Conservation (phyloP, 2,113 vertebrate genomes). For the Scopus umbretta region DNA sequence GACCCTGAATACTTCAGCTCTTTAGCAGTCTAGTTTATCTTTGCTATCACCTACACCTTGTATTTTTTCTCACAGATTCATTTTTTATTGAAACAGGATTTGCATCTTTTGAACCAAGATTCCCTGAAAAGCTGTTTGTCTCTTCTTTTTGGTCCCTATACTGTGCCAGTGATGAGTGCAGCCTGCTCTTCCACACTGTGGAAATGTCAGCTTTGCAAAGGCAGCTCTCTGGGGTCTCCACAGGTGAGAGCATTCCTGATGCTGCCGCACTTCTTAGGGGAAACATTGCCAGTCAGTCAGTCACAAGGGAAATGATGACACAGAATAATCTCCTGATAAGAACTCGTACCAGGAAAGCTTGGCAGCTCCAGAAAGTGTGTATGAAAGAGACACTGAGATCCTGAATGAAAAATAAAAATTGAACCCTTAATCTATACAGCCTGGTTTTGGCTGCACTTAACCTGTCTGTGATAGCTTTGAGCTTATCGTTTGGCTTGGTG, state of each 20-base stretch:
- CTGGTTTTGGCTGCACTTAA: not conserved
- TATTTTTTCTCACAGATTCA: not conserved
- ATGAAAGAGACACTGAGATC: not conserved
- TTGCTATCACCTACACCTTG: not conserved
- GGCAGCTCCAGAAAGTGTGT: not conserved
- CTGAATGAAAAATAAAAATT: not conserved
- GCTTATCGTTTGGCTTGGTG: not conserved
- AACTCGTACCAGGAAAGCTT: not conserved
- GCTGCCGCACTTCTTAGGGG: not conserved
- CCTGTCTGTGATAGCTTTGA: not conserved
- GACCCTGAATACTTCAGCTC: not conserved
- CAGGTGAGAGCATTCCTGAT: not conserved
- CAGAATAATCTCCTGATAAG: not conserved
- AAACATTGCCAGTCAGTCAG: not conserved
- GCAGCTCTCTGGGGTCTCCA: not conserved
- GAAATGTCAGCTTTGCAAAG: not conserved
- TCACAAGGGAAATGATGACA: not conserved
- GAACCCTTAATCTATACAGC: not conserved
- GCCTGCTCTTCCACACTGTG: not conserved
- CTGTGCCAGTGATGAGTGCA: not conserved
- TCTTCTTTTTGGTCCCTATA: not conserved
- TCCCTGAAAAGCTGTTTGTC: not conserved
- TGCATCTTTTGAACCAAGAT: not conserved
- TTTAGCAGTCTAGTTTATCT: not conserved
- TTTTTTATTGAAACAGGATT: not conserved